Evolutionary conservation across 2,888 invertebrate species (phyloP), one percentile per base, ranked within the genome.

Genomic region (Lapara coniferarum): DNA sequence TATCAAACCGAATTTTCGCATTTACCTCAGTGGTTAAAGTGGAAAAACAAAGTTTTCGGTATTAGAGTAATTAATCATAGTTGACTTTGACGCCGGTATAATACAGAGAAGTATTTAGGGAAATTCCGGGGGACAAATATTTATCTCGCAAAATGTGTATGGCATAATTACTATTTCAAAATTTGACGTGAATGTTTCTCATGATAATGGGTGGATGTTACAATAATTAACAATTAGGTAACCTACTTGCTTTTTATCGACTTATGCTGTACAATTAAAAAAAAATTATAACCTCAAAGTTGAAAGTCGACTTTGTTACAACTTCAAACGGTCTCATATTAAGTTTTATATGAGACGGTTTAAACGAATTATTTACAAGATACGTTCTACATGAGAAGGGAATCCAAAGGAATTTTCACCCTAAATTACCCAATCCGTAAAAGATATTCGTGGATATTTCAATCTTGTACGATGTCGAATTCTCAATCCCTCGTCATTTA

Each of bases 31-130:
- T 53, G 68, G 44, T 53, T 19, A 53, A 46, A 67, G 12, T 25
- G 59, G 63, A 59, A 69, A 69, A 73, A 72, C 66, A 72, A 71
- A 69, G 70, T 73, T 71, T 63, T 56, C 16, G 57, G 55, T 44
- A 69, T 53, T 46, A 57, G 49, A 52, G 71, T 59, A 70, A 73
- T 73, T 72, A 73, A 73, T 73, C 72, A 71, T 69, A 72, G 71
- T 68, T 66, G 67, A 71, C 59, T 69, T 59, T 70, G 70, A 73
- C 71, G 68, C 52, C 49, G 55, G 56, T 69, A 69, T 68, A 67
- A 68, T 5, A 14, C 68, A 63, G 68, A 44, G 30, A 44, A 13
- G 68, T 7, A 69, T 52, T 69, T 25, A 46, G 19, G 3, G 30
- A 19, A 13, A 16, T 52, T 8, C 53, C 19, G 56, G 19, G 46